Conservation (phyloP, 53 echinoderm and acorn worm species). For the Henricia sp. region DNA sequence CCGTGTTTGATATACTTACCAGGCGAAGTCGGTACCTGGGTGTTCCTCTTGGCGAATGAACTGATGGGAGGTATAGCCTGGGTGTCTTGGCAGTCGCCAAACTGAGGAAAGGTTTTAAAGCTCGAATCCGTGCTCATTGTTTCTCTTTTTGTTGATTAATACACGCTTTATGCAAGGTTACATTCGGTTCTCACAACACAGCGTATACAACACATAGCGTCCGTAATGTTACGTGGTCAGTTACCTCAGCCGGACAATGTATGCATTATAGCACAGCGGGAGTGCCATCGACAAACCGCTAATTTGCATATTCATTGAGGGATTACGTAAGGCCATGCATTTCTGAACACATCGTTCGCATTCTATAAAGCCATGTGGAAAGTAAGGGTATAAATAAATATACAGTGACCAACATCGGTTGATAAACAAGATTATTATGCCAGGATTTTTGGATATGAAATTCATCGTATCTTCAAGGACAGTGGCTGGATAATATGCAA, state of each 20-base stretch:
- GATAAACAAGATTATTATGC: background rate
- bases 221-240: background rate
- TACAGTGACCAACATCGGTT: background rate
- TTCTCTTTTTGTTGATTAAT: background rate
- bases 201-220: background rate
- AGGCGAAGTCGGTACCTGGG: conserved; percentile 13
- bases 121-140: conserved; percentile 39
- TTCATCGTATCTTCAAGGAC: conserved; percentile 17
- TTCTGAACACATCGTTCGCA: background rate
- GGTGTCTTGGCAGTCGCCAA: conserved; percentile 30
- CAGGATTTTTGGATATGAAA: conserved; percentile 30
- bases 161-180: background rate
- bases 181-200: background rate
- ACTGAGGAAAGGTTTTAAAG: conserved; percentile 34
- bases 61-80: conserved; percentile 63
- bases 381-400: too few species aligned
- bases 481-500: conserved; percentile 18
- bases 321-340: conserved; percentile 43
- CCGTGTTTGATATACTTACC: conserved; percentile 14
- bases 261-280: conserved; percentile 46
- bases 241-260: too few species aligned
- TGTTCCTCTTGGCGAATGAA: conserved; percentile 51
- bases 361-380: background rate
- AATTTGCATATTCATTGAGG: conserved; percentile 42
- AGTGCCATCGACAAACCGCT: conserved; percentile 11